Conservation (phyloP, 2,888 invertebrate species). For the Microctonus aethiopoides region DNA sequence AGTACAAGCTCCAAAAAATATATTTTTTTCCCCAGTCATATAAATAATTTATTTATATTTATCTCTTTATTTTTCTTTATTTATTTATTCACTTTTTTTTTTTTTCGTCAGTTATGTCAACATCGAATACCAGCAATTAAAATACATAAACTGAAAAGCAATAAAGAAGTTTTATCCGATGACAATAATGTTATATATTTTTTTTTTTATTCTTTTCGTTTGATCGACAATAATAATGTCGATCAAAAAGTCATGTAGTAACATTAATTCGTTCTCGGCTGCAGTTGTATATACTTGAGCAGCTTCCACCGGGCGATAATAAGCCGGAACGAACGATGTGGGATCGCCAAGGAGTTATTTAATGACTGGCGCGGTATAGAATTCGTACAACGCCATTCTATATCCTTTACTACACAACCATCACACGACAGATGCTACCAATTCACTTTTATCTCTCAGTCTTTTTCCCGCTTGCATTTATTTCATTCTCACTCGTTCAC, state of each 20-base stretch:
- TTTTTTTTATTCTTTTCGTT: background rate
- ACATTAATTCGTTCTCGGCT: conserved; percentile 17
- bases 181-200: background rate
- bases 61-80: background rate
- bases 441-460: conserved; percentile 39
- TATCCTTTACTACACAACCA: no score
- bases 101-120: no score
- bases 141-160: no score
- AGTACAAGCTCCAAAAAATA: background rate
- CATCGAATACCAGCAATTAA: no score
- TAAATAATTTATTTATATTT: background rate
- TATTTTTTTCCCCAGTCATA: background rate
- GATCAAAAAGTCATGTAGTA: conserved; percentile 19
- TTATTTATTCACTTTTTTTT: background rate
- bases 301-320: conserved; percentile 32
- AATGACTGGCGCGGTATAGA: conserved; percentile 36
- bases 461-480: conserved; percentile 3
- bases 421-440: conserved; percentile 54
- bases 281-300: background rate
- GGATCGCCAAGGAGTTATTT: conserved; percentile 36
- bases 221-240: background rate
- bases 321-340: conserved; percentile 35
- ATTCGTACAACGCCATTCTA: conserved; percentile 41
- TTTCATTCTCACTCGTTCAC: conserved; percentile 24
- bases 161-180: background rate